Evolutionary conservation across 2,113 vertebrate species (phyloP), one percentile per base, ranked within the genome.

Genomic region (Ochotona princeps): DNA sequence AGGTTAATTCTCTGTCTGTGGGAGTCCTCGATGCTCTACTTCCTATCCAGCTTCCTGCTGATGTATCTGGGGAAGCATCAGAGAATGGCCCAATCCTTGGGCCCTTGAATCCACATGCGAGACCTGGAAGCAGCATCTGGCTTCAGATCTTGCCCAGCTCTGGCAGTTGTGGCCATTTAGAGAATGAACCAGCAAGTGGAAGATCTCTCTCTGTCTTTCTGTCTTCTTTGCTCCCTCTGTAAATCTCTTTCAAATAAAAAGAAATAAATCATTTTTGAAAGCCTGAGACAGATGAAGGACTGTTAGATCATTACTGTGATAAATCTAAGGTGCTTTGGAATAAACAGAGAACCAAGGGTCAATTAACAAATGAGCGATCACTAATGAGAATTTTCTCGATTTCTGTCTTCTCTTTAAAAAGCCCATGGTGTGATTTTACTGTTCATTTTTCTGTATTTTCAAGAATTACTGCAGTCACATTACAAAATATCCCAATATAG

Each of bases 271-370:
- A 3, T 44, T 44, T 44, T 44, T 44, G 38, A 92, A 97, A 98
- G 98, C 97, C 96, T 95, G 80, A 96, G 97, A 94, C 93, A 97
- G 95, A 95, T 94, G 96, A 94, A 90, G 89, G 94, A 88, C 95
- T 26, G 87, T 97, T 93, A 97, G 94, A 96, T 97, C 90, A 95
- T 97, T 92, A 97, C 94, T 97, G 94, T 97, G 97, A 96, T 94
- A 98, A 87, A 97, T 96, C 94, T 94, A 97, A 90, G 95, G 94
- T 97, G 89, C 94, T 97, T 97, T 97, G 97, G 96, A 98, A 97
- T 97, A 98, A 97, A 97, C 78, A 94, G 96, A 96, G 88, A 94
- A 87, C 89, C 86, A 97, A 95, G 83, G 96, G 95, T 96, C 89
- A 96, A 95, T 94, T 96, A 95, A 97, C 94, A 97, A 69, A 76